phyloP scores from a whole-genome alignment of 53 echinoderm and acorn worm genomes.

The Echinarachnius parma region DNA sequence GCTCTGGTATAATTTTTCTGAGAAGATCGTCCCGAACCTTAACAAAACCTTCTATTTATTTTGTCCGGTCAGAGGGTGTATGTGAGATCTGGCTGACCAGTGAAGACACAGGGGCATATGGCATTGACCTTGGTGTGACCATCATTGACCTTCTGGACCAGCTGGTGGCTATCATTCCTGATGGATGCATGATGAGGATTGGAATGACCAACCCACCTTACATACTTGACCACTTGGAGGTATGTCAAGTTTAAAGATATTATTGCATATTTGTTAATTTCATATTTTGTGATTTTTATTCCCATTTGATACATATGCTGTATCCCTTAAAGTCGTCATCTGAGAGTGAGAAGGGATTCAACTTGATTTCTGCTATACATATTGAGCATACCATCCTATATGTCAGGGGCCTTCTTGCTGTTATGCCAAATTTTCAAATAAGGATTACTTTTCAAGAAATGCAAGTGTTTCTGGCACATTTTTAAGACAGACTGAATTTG shows the following conservation, averaged over 20 bases:
- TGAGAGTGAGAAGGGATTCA: neutral
- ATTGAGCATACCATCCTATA: no score
- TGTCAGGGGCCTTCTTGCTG: no score
- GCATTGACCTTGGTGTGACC: constrained; percentile 90
- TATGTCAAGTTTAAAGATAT: constrained; percentile 22
- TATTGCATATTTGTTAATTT: neutral
- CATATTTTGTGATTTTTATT: neutral
- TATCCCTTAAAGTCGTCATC: neutral
- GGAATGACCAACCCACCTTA: constrained; percentile 99
- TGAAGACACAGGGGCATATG: constrained; percentile 98
- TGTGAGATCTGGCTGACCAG: constrained; percentile 99
- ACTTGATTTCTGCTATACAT: no score
- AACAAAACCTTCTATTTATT: no score
- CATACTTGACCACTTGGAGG: constrained; percentile 97
- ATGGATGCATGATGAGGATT: constrained; percentile 92
- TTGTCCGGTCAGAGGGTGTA: constrained; percentile 97
- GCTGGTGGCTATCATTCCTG: constrained; percentile 93
- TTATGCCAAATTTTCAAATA: no score
- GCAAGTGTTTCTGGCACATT: no score
- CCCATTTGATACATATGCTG: neutral
- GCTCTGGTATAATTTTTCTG: no score
- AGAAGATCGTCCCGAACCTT: no score
- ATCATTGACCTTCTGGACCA: constrained; percentile 90
- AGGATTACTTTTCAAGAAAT: no score
- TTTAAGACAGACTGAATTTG: no score